Conservation (phyloP, 2,797 vertebrate genomes). For the Lagodon rhomboides region DNA sequence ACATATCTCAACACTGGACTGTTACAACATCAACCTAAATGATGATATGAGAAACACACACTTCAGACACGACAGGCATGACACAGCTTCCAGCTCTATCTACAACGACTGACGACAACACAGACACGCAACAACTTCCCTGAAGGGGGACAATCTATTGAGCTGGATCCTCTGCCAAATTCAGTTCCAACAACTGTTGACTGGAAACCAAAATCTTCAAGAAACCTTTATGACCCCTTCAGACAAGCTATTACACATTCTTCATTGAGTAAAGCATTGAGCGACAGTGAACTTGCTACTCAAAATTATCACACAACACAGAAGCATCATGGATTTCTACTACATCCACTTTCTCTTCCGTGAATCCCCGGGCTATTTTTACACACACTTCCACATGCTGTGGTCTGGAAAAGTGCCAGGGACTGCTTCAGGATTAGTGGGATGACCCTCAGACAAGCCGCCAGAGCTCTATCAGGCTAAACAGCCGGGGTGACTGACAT, state of each 20-base stretch:
- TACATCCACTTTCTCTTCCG: conserved; percentile 52
- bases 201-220: conserved; percentile 18
- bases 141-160: conserved; percentile 26
- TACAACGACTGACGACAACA: conserved; percentile 19
- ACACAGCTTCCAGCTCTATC: conserved; percentile 12
- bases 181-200: conserved; percentile 4
- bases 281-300: conserved; percentile 2
- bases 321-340: conserved; percentile 8
- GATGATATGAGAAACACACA: conserved; percentile 25
- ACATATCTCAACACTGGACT: neutral
- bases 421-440: conserved; percentile 59
- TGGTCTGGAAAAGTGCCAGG: conserved; percentile 61
- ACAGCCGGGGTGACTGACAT: conserved; percentile 24
- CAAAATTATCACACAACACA: conserved; percentile 16
- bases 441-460: conserved; percentile 52
- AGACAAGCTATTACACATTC: conserved; percentile 41
- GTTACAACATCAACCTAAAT: neutral
- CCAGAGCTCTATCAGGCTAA: conserved; percentile 31
- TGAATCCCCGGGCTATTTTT: conserved; percentile 66
- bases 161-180: conserved; percentile 13
- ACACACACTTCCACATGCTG: conserved; percentile 48
- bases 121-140: conserved; percentile 43
- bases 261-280: neutral
- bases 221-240: conserved; percentile 26
- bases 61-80: conserved; percentile 15